A percentile compares a stretch with the other conserved stretches of the same genome.
Evolutionary conservation across 2,888 invertebrate species (phyloP).

Genomic region (Nebria salina): DNA sequence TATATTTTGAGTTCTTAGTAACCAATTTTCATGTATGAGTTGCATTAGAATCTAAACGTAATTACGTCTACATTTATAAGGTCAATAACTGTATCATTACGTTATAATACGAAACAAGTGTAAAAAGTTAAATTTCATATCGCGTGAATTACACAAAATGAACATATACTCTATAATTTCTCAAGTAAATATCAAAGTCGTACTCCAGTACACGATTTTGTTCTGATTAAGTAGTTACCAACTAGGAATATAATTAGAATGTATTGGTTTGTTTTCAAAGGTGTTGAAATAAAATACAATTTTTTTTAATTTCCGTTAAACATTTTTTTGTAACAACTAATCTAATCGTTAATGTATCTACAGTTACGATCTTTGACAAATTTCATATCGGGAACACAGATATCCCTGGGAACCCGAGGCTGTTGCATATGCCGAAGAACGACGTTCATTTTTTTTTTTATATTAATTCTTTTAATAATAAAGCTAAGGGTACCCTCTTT

Average conservation of each 20-base stretch:
- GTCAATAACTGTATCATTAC: not conserved
- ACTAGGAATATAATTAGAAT: not conserved
- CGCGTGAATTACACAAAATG: not conserved
- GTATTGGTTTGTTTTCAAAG: too few species aligned
- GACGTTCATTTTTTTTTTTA: slow-evolving; percentile 55
- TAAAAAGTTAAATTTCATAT: not conserved
- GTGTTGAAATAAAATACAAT: too few species aligned
- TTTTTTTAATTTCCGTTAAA: too few species aligned
- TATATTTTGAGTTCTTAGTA: not conserved
- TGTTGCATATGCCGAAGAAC: slow-evolving; percentile 58
- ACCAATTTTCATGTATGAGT: too few species aligned
- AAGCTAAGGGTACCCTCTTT: not conserved
- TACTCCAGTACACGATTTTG: not conserved
- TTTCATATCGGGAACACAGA: slow-evolving; percentile 32
- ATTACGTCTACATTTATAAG: not conserved
- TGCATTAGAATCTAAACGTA: too few species aligned
- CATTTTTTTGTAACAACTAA: too few species aligned
- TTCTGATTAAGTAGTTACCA: not conserved
- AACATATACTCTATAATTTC: not conserved
- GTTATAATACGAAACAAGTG: not conserved
- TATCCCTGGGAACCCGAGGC: slow-evolving; percentile 50
- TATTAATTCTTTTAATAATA: slow-evolving; percentile 46
- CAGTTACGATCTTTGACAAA: not conserved
- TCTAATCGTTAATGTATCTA: too few species aligned
- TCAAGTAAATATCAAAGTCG: not conserved